A percentile compares a stretch with the other conserved stretches of the same genome.
Conservation (phyloP, 2,797 vertebrate species). For the Hypotaenidia okinawae region DNA sequence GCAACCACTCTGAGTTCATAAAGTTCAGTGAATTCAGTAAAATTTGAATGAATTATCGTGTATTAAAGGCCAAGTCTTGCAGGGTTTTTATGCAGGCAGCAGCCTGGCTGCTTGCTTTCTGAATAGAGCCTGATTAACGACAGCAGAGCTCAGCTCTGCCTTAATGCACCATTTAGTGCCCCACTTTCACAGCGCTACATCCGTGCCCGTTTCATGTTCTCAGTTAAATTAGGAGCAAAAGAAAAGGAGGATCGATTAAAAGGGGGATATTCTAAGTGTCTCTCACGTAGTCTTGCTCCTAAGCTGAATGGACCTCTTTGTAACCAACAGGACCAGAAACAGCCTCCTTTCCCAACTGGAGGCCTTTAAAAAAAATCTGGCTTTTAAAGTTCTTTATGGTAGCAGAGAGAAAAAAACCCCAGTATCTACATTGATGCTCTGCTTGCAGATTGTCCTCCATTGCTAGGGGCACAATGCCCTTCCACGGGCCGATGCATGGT, state of each 20-base stretch:
- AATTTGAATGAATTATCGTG: background rate
- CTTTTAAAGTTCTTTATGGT: background rate
- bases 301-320: background rate
- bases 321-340: background rate
- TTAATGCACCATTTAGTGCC: background rate
- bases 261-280: background rate
- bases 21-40: conserved; percentile 6
- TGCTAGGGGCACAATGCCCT: background rate
- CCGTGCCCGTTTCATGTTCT: background rate
- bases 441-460: background rate
- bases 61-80: background rate
- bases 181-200: background rate
- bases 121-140: conserved; percentile 24
- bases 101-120: background rate
- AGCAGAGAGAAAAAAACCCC: background rate
- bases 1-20: background rate
- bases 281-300: background rate
- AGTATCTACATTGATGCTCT: background rate
- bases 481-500: background rate
- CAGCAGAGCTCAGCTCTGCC: background rate
- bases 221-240: background rate
- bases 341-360: background rate
- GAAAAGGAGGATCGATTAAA: background rate
- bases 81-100: background rate
- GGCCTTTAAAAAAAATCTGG: background rate